phyloP scores from a whole-genome alignment of 2,888 invertebrate species.

The Lissonota sp. region DNA sequence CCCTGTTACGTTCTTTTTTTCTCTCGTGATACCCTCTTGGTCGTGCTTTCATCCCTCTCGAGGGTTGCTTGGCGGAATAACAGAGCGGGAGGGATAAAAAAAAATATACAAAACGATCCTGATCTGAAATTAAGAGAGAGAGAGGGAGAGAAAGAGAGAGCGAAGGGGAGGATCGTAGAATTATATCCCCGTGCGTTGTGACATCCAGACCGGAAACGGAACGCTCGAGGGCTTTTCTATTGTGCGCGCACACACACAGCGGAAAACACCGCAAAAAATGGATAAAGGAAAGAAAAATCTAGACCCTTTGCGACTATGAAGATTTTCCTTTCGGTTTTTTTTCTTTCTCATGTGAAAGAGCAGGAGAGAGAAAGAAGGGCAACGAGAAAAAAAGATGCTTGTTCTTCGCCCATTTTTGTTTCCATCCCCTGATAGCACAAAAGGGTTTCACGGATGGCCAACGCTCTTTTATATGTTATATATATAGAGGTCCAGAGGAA shows the following conservation, averaged over 20 bases:
- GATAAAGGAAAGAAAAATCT: no score
- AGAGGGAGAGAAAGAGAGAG: slow-evolving; percentile 1
- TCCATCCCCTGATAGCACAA: slow-evolving; percentile 12
- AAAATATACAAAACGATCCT: slow-evolving; percentile 29
- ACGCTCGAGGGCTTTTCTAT: slow-evolving; percentile 49
- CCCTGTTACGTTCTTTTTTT: slow-evolving; percentile 7
- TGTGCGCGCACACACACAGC: slow-evolving; percentile 18
- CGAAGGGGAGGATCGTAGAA: slow-evolving; percentile 7
- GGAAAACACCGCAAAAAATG: no score
- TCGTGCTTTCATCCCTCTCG: neutral
- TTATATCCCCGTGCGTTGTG: slow-evolving; percentile 48
- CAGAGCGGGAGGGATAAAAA: slow-evolving; percentile 8
- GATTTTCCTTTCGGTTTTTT: no score
- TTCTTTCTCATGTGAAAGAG: neutral
- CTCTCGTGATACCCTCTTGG: neutral
- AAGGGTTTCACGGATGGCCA: slow-evolving; percentile 1
- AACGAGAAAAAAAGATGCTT: slow-evolving; percentile 2
- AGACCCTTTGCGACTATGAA: no score
- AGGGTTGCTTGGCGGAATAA: slow-evolving; percentile 37
- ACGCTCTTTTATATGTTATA: neutral
- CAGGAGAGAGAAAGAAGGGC: neutral
- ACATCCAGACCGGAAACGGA: slow-evolving; percentile 56
- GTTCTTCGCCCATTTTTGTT: neutral
- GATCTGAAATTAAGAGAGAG: slow-evolving; percentile 26
- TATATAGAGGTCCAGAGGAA: neutral